phyloP scores from a whole-genome alignment of 2,888 invertebrate genomes.

The Cephus spinipes region DNA sequence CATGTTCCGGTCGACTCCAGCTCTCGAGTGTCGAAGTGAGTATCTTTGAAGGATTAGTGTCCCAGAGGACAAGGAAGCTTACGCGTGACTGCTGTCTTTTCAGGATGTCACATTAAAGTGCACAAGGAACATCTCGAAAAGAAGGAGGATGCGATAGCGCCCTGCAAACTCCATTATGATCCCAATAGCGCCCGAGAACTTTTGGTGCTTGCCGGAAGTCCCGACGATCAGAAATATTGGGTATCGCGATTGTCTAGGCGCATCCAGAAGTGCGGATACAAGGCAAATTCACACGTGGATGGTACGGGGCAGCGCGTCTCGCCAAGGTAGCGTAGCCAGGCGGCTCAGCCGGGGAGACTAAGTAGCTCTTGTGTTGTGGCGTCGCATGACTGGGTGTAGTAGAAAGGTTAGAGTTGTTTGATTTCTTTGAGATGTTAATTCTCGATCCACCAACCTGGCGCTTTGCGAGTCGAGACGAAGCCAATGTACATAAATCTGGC shows the following conservation, averaged over 20 bases:
- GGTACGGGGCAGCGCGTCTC: slow-evolving; percentile 71
- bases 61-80: too few relatives aligned
- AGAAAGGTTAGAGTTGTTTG: slow-evolving; percentile 58
- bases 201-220: slow-evolving; percentile 85
- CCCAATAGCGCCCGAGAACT: slow-evolving; percentile 94
- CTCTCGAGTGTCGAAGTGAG: slow-evolving; percentile 95
- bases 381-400: slow-evolving; percentile 63
- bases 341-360: slow-evolving; percentile 61
- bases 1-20: slow-evolving; percentile 97
- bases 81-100: slow-evolving; percentile 26
- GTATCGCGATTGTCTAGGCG: slow-evolving; percentile 90
- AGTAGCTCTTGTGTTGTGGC: slow-evolving; percentile 58
- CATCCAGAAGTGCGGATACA: slow-evolving; percentile 93
- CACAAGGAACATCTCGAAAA: slow-evolving; percentile 96
- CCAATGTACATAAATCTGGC: too few relatives aligned
- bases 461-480: too few relatives aligned
- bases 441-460: too few relatives aligned
- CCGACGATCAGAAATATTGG: slow-evolving; percentile 94
- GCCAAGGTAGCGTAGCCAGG: slow-evolving; percentile 74
- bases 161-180: slow-evolving; percentile 97
- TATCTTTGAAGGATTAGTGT: slow-evolving; percentile 31
- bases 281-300: slow-evolving; percentile 76
- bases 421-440: slow-evolving; percentile 29
- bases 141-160: slow-evolving; percentile 87
- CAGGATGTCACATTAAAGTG: slow-evolving; percentile 96